Base-by-base conservation (phyloP, 1,140 invertebrate genomes). In the Aleiodes sp. region DNA sequence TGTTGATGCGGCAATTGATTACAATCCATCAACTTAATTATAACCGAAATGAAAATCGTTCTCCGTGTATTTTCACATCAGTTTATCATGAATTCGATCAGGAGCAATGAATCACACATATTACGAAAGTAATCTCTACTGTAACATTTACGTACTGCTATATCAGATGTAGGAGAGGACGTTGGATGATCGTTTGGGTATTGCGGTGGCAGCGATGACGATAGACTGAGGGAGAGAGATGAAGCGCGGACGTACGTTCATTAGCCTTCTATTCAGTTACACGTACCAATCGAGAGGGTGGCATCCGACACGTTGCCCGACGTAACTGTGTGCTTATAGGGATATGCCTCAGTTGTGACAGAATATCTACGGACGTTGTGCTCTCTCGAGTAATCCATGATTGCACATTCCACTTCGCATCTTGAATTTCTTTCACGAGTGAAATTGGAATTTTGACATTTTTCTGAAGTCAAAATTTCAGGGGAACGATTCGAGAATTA, bases 221-320 rank as follows among this genome's bases (percentile, higher is more conserved):
- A 33, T 60, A 14, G n/a, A n/a, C n/a, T 60, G 46, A 62, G 52
- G 14, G 60, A 29, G 52, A 35, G 60, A 75, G 74, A 73, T 72
- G 73, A 79, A 21, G 43, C 72, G 73, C 68, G 73, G 73, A 74
- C 70, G 46, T 66, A 73, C 78, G 83, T 84, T 84, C 82, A 84
- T 84, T 84, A 84, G 81, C 81, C 74, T 75, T 78, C 83, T 84
- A 84, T 84, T 84, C 83, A 84, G 78, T 83, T 81, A 78, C 80
- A 79, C 79, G 76, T 80, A 77, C 80, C 80, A 82, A 82, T 77
- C 76, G 77, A 59, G 80, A 83, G 83, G 83, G 82, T 83, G 81
- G 80, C 78, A 81, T 74, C 78, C 76, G 75, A 80, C 81, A 80
- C 77, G 75, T 63, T 59, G 70, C 52, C 63, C 62, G 29, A 64